A percentile compares a stretch with the other conserved stretches of the same genome.
These are phyloP conservation scores for Sphinx pinastri DNA, from an alignment of 2,888 invertebrate genomes.

Conservation along the genomic window DNA sequence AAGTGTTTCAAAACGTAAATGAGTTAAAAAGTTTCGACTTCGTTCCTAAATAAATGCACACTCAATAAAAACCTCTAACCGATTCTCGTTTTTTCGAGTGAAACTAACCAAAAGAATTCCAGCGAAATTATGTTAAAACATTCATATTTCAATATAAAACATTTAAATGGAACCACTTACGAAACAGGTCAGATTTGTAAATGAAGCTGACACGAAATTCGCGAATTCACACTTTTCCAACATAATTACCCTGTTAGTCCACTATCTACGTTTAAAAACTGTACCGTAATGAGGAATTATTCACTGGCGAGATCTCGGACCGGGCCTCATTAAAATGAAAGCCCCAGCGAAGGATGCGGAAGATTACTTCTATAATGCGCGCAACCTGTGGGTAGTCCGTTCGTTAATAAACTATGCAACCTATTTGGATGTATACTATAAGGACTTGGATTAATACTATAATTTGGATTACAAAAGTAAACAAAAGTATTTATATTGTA, in stretches of 20 bases:
- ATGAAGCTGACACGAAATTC: neutral
- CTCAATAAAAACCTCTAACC: too few relatives aligned
- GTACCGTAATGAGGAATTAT: constrained; percentile 30
- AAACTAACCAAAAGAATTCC: too few relatives aligned
- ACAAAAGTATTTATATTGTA: too few relatives aligned
- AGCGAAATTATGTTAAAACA: too few relatives aligned
- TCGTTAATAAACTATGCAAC: constrained; percentile 2
- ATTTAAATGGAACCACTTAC: neutral
- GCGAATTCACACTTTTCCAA: constrained; percentile 6
- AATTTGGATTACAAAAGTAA: too few relatives aligned
- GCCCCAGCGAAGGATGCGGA: constrained; percentile 29
- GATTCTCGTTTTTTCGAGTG: too few relatives aligned
- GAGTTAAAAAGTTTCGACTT: too few relatives aligned
- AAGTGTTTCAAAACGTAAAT: too few relatives aligned
- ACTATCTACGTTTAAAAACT: neutral
- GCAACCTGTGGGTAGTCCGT: constrained; percentile 4
- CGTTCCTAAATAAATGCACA: too few relatives aligned
- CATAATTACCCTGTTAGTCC: constrained; percentile 11
- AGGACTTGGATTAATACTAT: too few relatives aligned
- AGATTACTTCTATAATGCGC: constrained; percentile 29
- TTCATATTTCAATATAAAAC: too few relatives aligned
- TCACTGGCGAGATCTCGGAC: constrained; percentile 26
- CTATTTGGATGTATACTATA: neutral
- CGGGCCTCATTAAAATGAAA: constrained; percentile 31
- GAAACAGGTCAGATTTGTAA: neutral